Evolutionary conservation across 2,797 vertebrate species (phyloP), one percentile per base, ranked within the genome.

Genomic region (Karalla daura): DNA sequence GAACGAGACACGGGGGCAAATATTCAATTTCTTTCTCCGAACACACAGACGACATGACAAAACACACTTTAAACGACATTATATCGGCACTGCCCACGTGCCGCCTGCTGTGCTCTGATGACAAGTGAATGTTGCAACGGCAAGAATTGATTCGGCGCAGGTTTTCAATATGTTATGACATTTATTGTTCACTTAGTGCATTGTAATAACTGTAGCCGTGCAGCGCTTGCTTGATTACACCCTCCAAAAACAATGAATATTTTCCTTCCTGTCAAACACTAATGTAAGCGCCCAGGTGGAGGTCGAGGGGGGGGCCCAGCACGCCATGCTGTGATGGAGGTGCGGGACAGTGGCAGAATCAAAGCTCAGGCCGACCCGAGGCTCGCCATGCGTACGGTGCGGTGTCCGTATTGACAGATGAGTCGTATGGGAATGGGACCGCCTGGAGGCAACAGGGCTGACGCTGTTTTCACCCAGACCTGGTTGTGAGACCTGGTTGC

Each of bases 361-460:
- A 61, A 74, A 74, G 68, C 55, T 79, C 54, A 58, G 33, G 49
- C 33, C 43, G 44, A 72, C 80, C 81, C 45, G 37, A 76, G 83
- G 80, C 49, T 89, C 80, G 72, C 78, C 74, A 82, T 59, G 70
- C 74, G 53, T 54, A 45, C 15, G 41, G 55, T 81, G 75, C 59
- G 78, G 44, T 83, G 86, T 86, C 75, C 66, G 43, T 71, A 70
- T 47, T 85, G 84, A 89, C 84, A 51, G 74, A 88, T 88, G 69
- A 28, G 78, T 80, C 83, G 80, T 71, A 71, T 8, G 9, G 43
- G 56, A 87, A 86, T 63, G 72, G 78, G 63, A 74, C 49, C 62
- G 79, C 73, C 86, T 70, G 65, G 53, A 61, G 88, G 78, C 77
- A 63, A 49, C 35, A 39, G 44, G 62, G 50, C 63, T 40, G 43